Evolutionary conservation across 2,888 invertebrate genomes (phyloP), one percentile per base, ranked within the genome.

Genomic region (Steinernema carpocapsae): DNA sequence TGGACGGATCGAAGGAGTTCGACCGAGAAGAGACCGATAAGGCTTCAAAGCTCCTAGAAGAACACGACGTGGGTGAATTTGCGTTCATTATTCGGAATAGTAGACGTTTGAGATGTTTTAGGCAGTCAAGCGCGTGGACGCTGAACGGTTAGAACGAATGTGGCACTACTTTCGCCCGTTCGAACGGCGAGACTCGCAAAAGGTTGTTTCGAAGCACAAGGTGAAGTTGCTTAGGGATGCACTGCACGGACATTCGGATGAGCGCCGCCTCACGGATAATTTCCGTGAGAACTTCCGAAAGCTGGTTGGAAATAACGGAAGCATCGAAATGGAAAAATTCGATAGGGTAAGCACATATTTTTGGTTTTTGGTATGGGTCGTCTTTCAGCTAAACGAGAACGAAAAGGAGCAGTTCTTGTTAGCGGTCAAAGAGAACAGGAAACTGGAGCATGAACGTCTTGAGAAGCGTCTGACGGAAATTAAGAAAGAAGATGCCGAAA

Each of bases 151-250:
- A 14, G 82, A 83, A 6, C 59, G 76, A n/a, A 78, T 85, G 64
- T 85, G 79, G 75, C 77, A 82, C 45, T 85, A 82, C 72, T 85
- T 85, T 77, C 77, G 85, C 17, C 85, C 85, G 7, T 85, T 85
- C 71, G 85, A 83, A 71, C 76, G 82, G 56, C 79, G 78, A 26
- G 82, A 82, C 24, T 76, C 76, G 19, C 85, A 85, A 56, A 80
- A 79, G 73, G 85, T 85, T 3, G 83, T 83, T 10, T 78, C 77
- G 22, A 78, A 77, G 22, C 76, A 80, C 71, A 79, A 80, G 19
- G 64, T 83, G 10, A 78, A 79, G 0, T 46, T 74, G 14, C 76
- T 83, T 19, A 81, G 81, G 71, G 83, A 82, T 45, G 78, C 78
- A 73, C 37, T 83, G 7, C 78, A 83, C 74, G 83, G 83, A 14